phyloP scores from a whole-genome alignment of 1,140 invertebrate genomes.

The Teleopsis dalmanni region DNA sequence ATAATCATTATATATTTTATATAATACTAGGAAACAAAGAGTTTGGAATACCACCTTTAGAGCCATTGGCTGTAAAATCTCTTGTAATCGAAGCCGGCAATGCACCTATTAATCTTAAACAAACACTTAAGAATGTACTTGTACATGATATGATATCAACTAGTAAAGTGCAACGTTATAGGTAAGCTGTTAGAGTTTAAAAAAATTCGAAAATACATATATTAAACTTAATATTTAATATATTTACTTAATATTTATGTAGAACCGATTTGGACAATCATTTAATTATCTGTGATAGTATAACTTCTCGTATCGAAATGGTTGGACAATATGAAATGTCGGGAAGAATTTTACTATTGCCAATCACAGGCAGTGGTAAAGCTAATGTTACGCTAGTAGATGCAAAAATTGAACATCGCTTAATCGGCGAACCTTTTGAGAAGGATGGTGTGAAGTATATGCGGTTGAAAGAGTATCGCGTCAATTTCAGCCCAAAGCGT shows the following conservation, averaged over 20 bases:
- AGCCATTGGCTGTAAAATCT: constrained; percentile 40
- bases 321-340: constrained; percentile 59
- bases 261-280: constrained; percentile 48
- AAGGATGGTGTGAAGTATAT: constrained; percentile 54
- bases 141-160: constrained; percentile 48
- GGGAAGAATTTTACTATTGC: constrained; percentile 60
- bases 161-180: constrained; percentile 38
- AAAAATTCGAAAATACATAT: background rate
- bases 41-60: constrained; percentile 39
- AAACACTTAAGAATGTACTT: constrained; percentile 50
- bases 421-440: constrained; percentile 51
- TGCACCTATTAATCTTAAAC: constrained; percentile 48
- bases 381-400: constrained; percentile 60
- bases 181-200: constrained; percentile 16
- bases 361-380: constrained; percentile 60
- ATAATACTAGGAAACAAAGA: constrained; percentile 33
- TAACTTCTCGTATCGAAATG: constrained; percentile 50
- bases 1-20: background rate
- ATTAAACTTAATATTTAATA: background rate
- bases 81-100: constrained; percentile 40
- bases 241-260: background rate
- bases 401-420: constrained; percentile 51
- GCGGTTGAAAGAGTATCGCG: constrained; percentile 52
- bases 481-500: constrained; percentile 50
- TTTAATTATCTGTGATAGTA: constrained; percentile 43